Evolutionary conservation across 1,140 invertebrate species (phyloP).

Genomic region (Scaptomyza hsui): DNA sequence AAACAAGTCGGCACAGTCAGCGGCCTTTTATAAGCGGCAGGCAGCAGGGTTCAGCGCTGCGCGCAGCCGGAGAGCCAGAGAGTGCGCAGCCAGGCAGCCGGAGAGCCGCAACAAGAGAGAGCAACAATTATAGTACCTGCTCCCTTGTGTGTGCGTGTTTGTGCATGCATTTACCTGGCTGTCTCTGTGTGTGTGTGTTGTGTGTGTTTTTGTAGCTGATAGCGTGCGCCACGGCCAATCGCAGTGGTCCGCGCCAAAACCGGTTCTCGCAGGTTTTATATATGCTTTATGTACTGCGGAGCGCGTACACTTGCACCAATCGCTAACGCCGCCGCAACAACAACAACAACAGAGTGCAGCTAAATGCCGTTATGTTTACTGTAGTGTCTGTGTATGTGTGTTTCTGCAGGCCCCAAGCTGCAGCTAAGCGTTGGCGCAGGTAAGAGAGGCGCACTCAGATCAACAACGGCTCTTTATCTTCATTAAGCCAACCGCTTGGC

Average conservation of each 20-base stretch:
- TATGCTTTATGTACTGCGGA: constrained; percentile 61
- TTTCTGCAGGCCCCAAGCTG: constrained; percentile 19
- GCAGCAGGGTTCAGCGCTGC: constrained; percentile 14
- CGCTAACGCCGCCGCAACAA: constrained; percentile 47
- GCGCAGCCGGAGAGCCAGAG: constrained; percentile 22
- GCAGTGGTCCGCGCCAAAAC: constrained; percentile 50
- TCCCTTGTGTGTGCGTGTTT: constrained; percentile 8
- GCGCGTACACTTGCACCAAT: constrained; percentile 79
- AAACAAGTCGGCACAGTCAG: constrained; percentile 19
- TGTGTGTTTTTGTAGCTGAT: constrained; percentile 12
- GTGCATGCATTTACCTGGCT: not conserved
- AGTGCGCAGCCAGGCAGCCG: constrained; percentile 27
- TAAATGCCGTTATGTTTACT: constrained; percentile 69
- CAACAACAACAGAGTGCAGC: constrained; percentile 35
- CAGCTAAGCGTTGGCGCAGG: not conserved
- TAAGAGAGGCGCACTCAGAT: constrained; percentile 20
- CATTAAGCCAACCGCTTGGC: too few species aligned
- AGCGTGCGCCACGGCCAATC: constrained; percentile 53
- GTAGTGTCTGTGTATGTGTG: constrained; percentile 14
- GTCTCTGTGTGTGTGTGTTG: constrained; percentile 16
- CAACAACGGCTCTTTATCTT: not conserved
- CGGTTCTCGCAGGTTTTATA: constrained; percentile 57
- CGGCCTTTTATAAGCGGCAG: constrained; percentile 46
- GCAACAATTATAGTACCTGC: constrained; percentile 13
- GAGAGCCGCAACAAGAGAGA: constrained; percentile 18